Conservation (phyloP, 2,113 vertebrate genomes). For the Delphinus delphis region DNA sequence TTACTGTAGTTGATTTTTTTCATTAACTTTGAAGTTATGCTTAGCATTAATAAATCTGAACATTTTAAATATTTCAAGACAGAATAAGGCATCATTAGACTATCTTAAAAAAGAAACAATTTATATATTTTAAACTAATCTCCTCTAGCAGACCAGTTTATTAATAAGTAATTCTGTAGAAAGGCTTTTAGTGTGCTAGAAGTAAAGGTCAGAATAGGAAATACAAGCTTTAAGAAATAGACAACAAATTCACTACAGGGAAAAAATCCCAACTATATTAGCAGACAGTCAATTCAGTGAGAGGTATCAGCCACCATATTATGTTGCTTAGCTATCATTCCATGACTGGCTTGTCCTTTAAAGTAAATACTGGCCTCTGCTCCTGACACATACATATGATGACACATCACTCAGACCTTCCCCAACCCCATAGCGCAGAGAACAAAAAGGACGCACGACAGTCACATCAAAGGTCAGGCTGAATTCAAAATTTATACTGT, state of each 20-base stretch:
- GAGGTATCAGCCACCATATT: constrained; percentile 62
- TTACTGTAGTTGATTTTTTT: background rate
- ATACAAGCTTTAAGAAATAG: constrained; percentile 77
- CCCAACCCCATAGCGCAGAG: constrained; percentile 29
- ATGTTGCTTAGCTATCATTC: constrained; percentile 75
- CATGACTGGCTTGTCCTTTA: constrained; percentile 59
- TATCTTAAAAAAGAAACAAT: constrained; percentile 62
- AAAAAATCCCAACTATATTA: constrained; percentile 79
- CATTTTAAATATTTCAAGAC: constrained; percentile 67
- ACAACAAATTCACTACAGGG: constrained; percentile 75
- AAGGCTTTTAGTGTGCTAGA: constrained; percentile 80
- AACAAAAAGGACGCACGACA: background rate
- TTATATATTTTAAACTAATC: constrained; percentile 65
- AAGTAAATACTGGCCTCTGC: constrained; percentile 69
- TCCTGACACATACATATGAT: constrained; percentile 33
- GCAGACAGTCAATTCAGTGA: constrained; percentile 70
- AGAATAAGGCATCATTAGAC: constrained; percentile 62
- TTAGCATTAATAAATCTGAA: constrained; percentile 72
- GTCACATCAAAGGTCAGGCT: background rate
- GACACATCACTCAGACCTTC: background rate
- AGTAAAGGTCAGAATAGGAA: constrained; percentile 74
- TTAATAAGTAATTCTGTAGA: constrained; percentile 78
- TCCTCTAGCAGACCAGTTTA: constrained; percentile 72
- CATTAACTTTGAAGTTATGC: constrained; percentile 27
- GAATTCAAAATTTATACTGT: background rate